Percentiles rank a stretch among this genome's conserved stretches.
Conservation (phyloP, 2,113 vertebrate species). For the Emydura subglobosa region DNA sequence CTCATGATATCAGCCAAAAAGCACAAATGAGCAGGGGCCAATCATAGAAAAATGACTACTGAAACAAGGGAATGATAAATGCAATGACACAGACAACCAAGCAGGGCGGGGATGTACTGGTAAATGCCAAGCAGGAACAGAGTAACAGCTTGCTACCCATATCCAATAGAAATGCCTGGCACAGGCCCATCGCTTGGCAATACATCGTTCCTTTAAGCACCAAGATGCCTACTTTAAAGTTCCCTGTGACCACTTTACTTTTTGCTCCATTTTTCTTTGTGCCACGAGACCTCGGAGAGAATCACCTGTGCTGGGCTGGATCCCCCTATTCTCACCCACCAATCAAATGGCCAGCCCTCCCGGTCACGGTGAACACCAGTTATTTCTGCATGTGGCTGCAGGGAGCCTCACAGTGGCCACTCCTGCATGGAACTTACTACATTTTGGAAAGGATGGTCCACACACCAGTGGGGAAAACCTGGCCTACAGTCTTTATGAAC, state of each 20-base stretch:
- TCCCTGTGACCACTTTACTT: neutral
- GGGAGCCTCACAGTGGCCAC: neutral
- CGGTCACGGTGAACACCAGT: neutral
- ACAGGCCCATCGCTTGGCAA: neutral
- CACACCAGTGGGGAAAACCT: neutral
- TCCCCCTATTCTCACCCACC: neutral
- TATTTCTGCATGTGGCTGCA: neutral
- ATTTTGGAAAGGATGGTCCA: neutral
- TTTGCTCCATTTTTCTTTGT: neutral
- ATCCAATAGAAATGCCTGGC: neutral
- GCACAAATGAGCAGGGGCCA: neutral
- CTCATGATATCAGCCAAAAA: conserved; percentile 22
- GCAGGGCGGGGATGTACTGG: neutral
- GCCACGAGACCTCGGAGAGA: neutral
- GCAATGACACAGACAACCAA: neutral
- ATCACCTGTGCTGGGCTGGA: neutral
- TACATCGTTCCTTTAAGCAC: neutral
- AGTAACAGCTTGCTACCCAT: neutral
- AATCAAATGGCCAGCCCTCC: neutral
- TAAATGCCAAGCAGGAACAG: conserved; percentile 5
- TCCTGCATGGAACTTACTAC: neutral
- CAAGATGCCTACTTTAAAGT: neutral
- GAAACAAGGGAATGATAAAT: conserved; percentile 10
- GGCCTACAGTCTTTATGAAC: no score
- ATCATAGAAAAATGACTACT: conserved; percentile 16